Percentiles rank a stretch among this genome's conserved stretches.
Evolutionary conservation across 2,113 vertebrate genomes (phyloP).

Genomic region (Prunella himalayana): DNA sequence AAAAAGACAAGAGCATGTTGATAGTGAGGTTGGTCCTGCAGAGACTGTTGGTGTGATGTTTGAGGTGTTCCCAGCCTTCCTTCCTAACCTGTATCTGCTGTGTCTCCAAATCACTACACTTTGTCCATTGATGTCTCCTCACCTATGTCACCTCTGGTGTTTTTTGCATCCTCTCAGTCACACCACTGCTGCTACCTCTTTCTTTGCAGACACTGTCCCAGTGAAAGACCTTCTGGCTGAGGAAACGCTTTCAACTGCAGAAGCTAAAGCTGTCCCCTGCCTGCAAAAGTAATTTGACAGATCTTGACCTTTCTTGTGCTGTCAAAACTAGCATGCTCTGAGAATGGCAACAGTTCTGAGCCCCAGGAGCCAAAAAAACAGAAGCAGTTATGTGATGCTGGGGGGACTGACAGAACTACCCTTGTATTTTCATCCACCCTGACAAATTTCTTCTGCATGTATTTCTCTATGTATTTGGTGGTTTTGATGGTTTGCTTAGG

Average conservation of each 20-base stretch:
- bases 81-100: background rate
- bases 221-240: background rate
- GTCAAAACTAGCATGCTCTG: background rate
- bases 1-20: background rate
- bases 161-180: background rate
- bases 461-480: background rate
- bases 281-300: background rate
- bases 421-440: background rate
- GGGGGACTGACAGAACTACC: background rate
- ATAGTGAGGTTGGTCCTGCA: background rate
- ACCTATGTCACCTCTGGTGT: fast-evolving
- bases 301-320: background rate
- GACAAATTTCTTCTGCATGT: background rate
- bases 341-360: background rate
- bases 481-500: background rate
- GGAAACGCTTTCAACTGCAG: background rate
- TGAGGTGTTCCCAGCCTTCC: background rate
- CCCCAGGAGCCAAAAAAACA: background rate
- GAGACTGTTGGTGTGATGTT: background rate
- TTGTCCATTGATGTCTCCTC: background rate
- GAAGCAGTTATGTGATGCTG: background rate
- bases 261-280: background rate
- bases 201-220: background rate
- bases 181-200: background rate
- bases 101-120: background rate